Conservation (phyloP, 2,113 vertebrate genomes). For the Puffinus mauretanicus region DNA sequence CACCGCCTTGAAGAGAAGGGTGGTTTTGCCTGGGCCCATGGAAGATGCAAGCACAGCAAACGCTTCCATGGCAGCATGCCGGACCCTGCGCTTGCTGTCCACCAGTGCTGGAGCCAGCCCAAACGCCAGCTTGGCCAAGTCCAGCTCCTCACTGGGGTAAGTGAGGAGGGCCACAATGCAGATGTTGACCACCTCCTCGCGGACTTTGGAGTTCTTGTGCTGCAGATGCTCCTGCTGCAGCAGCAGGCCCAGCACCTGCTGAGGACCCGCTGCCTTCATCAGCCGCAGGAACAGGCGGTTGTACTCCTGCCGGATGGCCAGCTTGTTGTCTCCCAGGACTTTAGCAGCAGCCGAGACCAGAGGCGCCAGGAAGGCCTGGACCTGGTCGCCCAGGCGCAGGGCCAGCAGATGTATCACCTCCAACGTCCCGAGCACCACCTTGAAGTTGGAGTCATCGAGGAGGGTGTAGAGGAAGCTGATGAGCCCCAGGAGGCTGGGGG, state of each 20-base stretch:
- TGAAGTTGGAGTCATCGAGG: constrained; percentile 86
- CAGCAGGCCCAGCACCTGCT: constrained; percentile 80
- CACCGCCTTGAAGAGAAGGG: constrained; percentile 81
- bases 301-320: constrained; percentile 79
- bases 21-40: constrained; percentile 76
- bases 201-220: constrained; percentile 82
- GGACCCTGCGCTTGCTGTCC: constrained; percentile 83
- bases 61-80: constrained; percentile 85
- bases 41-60: constrained; percentile 81
- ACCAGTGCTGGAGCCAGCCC: constrained; percentile 82
- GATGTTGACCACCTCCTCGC: constrained; percentile 82
- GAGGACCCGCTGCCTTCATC: constrained; percentile 78
- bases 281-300: constrained; percentile 79
- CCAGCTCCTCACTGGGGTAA: constrained; percentile 81
- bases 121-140: constrained; percentile 78
- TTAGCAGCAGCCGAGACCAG: constrained; percentile 78
- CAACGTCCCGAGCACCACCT: constrained; percentile 82
- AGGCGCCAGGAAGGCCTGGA: constrained; percentile 74
- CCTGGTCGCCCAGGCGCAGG: constrained; percentile 73
- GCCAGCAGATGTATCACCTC: constrained; percentile 82
- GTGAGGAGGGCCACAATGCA: constrained; percentile 82
- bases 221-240: constrained; percentile 71
- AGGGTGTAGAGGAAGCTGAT: constrained; percentile 79
- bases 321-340: constrained; percentile 81
- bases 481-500: constrained; percentile 75